A percentile compares a stretch with the other conserved stretches of the same genome.
Conservation (phyloP, 1,140 invertebrate species). For the Glossosoma conforme region DNA sequence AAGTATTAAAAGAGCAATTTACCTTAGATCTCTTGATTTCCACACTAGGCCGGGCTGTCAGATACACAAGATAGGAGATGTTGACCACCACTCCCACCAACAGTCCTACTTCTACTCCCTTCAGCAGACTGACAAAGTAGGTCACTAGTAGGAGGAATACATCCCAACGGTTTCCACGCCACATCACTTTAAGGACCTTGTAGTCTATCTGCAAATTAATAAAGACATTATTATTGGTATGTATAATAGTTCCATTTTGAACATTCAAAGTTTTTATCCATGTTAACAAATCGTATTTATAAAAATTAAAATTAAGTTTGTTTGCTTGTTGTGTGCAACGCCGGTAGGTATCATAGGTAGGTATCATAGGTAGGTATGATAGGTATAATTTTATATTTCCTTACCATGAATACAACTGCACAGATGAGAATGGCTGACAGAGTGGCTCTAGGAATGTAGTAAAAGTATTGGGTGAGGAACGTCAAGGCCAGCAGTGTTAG, state of each 20-base stretch:
- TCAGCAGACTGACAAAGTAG: constrained; percentile 69
- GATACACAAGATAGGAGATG: constrained; percentile 74
- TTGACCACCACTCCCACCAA: constrained; percentile 78
- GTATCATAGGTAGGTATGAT: too few relatives aligned
- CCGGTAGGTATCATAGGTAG: too few relatives aligned
- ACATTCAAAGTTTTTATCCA: too few relatives aligned
- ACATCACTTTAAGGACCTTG: constrained; percentile 62
- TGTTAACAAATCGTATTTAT: too few relatives aligned
- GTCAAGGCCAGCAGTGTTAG: constrained; percentile 59
- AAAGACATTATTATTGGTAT: background rate
- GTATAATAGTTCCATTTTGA: background rate
- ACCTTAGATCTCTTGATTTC: constrained; percentile 60
- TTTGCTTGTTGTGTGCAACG: too few relatives aligned
- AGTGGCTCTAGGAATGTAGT: constrained; percentile 73
- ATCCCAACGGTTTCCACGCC: constrained; percentile 66
- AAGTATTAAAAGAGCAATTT: too few relatives aligned
- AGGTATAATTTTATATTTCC: too few relatives aligned
- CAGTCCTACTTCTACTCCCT: constrained; percentile 85
- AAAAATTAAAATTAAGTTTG: too few relatives aligned
- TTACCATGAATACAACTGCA: constrained; percentile 84
- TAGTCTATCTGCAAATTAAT: constrained; percentile 57
- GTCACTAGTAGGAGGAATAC: constrained; percentile 68
- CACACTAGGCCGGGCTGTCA: constrained; percentile 71
- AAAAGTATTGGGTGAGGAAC: constrained; percentile 79
- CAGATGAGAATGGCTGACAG: constrained; percentile 81